These are phyloP conservation scores for Minunthozetes semirufus DNA, from an alignment of 2,888 invertebrate species.

Conservation along the genomic window DNA sequence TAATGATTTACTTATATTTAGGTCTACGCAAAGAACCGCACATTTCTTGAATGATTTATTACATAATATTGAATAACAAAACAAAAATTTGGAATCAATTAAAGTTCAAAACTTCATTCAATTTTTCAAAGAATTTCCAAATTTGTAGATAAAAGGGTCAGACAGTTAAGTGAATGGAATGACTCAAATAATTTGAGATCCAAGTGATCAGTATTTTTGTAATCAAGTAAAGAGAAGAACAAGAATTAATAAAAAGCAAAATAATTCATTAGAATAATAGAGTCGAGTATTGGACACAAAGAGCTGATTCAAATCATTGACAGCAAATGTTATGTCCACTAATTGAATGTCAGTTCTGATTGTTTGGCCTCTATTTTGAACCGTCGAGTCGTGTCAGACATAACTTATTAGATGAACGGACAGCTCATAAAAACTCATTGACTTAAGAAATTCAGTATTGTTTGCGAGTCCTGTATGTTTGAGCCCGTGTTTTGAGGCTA, in stretches of 20 bases:
- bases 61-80: too few relatives aligned
- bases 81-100: too few relatives aligned
- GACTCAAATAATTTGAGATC: too few relatives aligned
- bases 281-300: background rate
- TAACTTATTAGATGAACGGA: background rate
- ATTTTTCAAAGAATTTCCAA: too few relatives aligned
- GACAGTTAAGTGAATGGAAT: too few relatives aligned
- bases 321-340: background rate
- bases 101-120: too few relatives aligned
- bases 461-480: background rate
- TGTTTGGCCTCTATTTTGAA: background rate
- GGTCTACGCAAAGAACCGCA: too few relatives aligned
- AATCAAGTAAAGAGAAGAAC: background rate
- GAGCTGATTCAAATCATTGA: background rate
- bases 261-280: constrained; percentile 6
- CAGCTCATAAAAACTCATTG: background rate
- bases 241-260: background rate
- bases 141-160: too few relatives aligned
- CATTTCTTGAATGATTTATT: too few relatives aligned
- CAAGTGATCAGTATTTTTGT: background rate
- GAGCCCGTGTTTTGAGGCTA: background rate
- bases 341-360: background rate
- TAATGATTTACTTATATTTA: too few relatives aligned
- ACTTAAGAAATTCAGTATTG: background rate
- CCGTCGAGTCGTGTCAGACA: background rate